Conservation (phyloP, 2,888 invertebrate genomes). For the Lasioglossum pauxillum region DNA sequence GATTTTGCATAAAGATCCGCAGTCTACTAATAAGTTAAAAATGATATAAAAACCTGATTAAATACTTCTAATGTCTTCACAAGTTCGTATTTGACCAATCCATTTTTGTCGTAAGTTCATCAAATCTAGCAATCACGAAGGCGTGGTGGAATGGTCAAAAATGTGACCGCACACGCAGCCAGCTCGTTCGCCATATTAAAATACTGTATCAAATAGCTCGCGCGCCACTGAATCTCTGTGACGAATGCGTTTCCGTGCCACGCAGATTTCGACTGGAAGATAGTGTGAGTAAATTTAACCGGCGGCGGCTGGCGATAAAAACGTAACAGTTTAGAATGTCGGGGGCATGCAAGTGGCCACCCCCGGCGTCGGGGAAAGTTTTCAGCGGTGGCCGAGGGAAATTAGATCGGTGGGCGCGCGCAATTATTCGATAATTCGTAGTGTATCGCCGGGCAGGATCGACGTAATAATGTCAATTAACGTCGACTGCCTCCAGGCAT, state of each 20-base stretch:
- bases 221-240: not conserved
- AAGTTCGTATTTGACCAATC: not conserved
- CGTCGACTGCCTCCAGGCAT: conserved; percentile 65
- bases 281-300: not conserved
- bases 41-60: no score
- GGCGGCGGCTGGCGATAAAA: not conserved
- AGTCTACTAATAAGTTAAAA: no score
- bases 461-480: conserved; percentile 60
- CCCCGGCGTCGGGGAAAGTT: not conserved
- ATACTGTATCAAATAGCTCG: not conserved
- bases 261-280: not conserved
- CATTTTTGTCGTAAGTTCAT: not conserved
- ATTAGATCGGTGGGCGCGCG: conserved; percentile 3
- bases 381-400: not conserved
- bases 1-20: no score
- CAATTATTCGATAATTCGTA: conserved; percentile 50
- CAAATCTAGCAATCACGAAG: not conserved
- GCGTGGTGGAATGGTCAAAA: not conserved
- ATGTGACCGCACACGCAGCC: not conserved
- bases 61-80: no score
- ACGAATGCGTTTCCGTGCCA: not conserved
- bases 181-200: not conserved
- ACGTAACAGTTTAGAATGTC: not conserved
- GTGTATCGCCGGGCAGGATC: conserved; percentile 46
- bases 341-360: not conserved